phyloP scores from a whole-genome alignment of 2,113 vertebrate genomes.

The Indri indri region DNA sequence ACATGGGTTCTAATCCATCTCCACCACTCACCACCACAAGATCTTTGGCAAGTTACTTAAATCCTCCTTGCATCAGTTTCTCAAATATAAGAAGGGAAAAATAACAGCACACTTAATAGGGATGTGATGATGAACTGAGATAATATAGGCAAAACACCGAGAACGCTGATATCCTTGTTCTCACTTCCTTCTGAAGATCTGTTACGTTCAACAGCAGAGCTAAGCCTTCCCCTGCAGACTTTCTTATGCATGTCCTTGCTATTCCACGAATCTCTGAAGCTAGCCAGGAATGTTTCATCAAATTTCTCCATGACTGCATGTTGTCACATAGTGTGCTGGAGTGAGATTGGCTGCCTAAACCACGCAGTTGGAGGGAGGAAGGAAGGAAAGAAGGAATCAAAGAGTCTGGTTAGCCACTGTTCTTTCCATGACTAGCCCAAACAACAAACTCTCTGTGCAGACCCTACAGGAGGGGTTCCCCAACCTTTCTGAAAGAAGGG shows the following conservation, averaged over 20 bases:
- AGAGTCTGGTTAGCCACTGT: not conserved
- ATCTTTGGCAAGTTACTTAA: not conserved
- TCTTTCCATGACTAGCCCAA: slow-evolving; percentile 36
- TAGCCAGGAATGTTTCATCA: not conserved
- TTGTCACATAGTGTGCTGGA: not conserved
- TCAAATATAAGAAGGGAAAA: not conserved
- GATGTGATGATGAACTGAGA: not conserved
- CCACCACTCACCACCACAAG: too few relatives aligned
- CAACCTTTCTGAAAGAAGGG: slow-evolving; percentile 38
- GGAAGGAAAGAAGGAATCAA: slow-evolving; percentile 34
- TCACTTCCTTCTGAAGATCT: not conserved
- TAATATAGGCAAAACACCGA: not conserved
- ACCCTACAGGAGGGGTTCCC: not conserved
- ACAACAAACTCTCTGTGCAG: slow-evolving; percentile 63
- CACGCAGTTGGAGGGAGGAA: not conserved
- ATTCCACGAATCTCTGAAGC: not conserved
- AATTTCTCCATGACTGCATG: not conserved
- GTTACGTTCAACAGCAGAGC: not conserved
- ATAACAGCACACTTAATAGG: not conserved
- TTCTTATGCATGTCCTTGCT: not conserved
- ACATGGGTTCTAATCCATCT: not conserved
- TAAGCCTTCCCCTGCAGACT: not conserved
- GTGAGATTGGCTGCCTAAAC: not conserved
- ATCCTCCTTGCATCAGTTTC: not conserved
- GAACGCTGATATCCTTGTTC: not conserved